Evolutionary conservation across 2,113 vertebrate species (phyloP).

Genomic region (Gallinago paraguaiae): DNA sequence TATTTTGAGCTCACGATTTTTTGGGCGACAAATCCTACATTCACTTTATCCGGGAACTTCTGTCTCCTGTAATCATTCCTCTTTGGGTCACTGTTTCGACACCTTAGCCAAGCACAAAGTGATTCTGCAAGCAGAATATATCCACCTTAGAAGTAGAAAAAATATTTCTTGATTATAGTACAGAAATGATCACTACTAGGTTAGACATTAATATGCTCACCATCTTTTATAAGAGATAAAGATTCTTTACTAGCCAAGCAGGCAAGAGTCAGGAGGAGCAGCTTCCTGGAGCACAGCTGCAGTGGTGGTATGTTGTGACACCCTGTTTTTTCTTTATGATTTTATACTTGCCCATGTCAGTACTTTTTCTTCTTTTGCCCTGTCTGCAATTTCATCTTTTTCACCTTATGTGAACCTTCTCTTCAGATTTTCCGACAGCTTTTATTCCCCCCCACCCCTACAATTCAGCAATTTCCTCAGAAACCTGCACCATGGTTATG

Average conservation of each 20-base stretch:
- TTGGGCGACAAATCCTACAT: rapidly evolving
- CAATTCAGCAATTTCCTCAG: not conserved
- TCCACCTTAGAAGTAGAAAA: not conserved
- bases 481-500: rapidly evolving
- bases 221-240: not conserved
- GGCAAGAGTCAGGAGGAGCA: not conserved
- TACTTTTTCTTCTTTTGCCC: not conserved
- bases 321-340: not conserved
- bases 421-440: not conserved
- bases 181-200: not conserved
- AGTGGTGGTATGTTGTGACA: not conserved
- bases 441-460: rapidly evolving
- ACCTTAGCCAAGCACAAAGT: not conserved
- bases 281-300: not conserved
- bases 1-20: not conserved
- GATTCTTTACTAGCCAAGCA: not conserved
- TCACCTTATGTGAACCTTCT: not conserved
- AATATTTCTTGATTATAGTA: not conserved
- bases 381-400: not conserved
- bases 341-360: not conserved
- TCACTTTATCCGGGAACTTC: not conserved
- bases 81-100: not conserved
- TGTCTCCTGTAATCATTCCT: not conserved
- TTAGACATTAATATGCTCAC: not conserved
- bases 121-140: not conserved